These are phyloP conservation scores for Nymphicus hollandicus DNA, from an alignment of 2,113 vertebrate genomes.

Conservation along the genomic window DNA sequence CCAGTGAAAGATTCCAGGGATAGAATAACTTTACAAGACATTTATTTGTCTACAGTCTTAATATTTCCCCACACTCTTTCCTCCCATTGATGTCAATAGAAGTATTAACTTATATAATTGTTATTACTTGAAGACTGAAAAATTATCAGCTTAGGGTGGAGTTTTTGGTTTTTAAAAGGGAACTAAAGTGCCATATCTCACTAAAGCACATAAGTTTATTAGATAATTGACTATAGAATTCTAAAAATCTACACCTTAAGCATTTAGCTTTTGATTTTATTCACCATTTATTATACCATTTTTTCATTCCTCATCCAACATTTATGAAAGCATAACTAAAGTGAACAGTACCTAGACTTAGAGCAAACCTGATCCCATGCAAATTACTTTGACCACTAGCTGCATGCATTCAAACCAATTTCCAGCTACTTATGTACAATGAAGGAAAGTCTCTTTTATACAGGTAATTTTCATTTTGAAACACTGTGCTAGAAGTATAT, in stretches of 20 bases:
- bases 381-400: conserved; percentile 3
- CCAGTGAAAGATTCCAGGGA: not conserved
- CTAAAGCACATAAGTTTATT: not conserved
- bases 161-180: not conserved
- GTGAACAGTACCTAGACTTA: not conserved
- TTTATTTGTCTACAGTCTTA: not conserved
- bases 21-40: not conserved
- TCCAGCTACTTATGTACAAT: not conserved
- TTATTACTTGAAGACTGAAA: not conserved
- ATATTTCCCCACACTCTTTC: not conserved
- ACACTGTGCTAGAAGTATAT: not conserved
- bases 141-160: not conserved
- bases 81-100: not conserved
- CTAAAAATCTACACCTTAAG: not conserved
- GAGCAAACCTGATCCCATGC: not conserved
- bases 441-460: not conserved
- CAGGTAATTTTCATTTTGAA: conserved; percentile 12
- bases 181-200: not conserved
- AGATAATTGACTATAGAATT: not conserved
- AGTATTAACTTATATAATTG: not conserved
- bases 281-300: not conserved
- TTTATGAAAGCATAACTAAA: not conserved
- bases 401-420: conserved; percentile 1
- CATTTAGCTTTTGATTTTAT: not conserved
- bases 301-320: not conserved